Conservation (phyloP, 1,140 invertebrate genomes). For the Drosophila azteca region DNA sequence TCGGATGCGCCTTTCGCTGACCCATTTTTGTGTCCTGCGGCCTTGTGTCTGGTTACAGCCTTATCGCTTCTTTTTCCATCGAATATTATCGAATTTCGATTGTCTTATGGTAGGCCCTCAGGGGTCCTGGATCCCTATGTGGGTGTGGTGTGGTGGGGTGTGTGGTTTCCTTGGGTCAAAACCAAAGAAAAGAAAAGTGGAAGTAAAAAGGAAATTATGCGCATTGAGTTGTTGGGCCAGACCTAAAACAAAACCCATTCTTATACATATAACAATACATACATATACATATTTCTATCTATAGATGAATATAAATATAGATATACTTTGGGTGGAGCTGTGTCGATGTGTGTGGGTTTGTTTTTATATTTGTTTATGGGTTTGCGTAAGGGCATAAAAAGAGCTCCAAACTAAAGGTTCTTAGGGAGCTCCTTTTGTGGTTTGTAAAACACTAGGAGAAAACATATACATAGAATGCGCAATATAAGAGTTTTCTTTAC, state of each 20-base stretch:
- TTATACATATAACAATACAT: constrained; percentile 14
- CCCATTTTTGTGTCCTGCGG: constrained; percentile 63
- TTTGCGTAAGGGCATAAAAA: constrained; percentile 24
- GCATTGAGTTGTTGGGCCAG: constrained; percentile 29
- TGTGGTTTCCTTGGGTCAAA: not conserved
- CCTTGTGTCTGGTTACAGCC: constrained; percentile 52
- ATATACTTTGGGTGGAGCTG: not conserved
- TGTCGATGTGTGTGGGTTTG: constrained; percentile 7
- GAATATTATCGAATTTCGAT: constrained; percentile 78
- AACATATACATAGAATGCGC: no score
- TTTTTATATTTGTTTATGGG: constrained; percentile 34
- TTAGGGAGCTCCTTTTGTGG: constrained; percentile 9
- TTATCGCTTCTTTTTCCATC: constrained; percentile 46
- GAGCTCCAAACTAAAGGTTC: constrained; percentile 4
- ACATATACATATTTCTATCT: not conserved
- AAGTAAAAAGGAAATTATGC: constrained; percentile 49
- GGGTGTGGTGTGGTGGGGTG: not conserved
- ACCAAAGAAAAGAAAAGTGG: not conserved
- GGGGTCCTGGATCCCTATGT: constrained; percentile 1
- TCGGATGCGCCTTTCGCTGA: constrained; percentile 50
- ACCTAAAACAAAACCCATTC: constrained; percentile 26
- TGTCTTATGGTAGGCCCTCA: constrained; percentile 55
- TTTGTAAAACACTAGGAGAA: no score
- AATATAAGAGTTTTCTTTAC: no score
- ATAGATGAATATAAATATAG: constrained; percentile 21